A percentile compares a stretch with the other conserved stretches of the same genome.
Evolutionary conservation across 2,797 vertebrate genomes (phyloP).

Genomic region (Sus cebifrons): DNA sequence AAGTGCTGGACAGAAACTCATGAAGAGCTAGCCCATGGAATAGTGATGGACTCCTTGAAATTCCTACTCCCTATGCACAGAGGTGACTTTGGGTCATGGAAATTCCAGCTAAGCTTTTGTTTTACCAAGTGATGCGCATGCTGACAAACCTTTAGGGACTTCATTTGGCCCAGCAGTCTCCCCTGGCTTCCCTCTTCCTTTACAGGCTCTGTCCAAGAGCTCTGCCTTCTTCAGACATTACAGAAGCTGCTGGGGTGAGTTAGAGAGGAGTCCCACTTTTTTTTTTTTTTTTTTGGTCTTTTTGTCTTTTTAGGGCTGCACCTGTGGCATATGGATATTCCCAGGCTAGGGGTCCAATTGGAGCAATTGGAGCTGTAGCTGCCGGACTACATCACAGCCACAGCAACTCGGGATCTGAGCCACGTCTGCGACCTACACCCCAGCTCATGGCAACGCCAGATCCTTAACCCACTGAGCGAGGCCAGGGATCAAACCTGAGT

Average conservation of each 20-base stretch:
- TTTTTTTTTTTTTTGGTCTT: too few species aligned
- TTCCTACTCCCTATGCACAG: not conserved
- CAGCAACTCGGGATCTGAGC: too few species aligned
- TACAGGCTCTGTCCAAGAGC: not conserved
- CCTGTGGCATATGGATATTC: too few species aligned
- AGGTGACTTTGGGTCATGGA: not conserved
- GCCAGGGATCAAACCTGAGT: too few species aligned
- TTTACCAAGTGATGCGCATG: not conserved
- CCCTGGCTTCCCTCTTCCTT: not conserved
- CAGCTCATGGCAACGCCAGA: too few species aligned
- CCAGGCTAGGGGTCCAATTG: too few species aligned
- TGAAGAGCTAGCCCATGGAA: not conserved
- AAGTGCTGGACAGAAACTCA: not conserved
- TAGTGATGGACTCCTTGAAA: fast-evolving
- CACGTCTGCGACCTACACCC: too few species aligned
- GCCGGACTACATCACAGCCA: too few species aligned
- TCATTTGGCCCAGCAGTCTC: not conserved
- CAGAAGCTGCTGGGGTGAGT: not conserved
- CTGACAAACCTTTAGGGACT: not conserved
- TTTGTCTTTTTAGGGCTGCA: too few species aligned
- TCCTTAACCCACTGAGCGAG: too few species aligned
- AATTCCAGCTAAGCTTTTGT: not conserved
- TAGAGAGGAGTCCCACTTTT: not conserved
- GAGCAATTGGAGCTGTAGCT: too few species aligned
- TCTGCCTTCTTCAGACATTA: not conserved